Conservation (phyloP, 2,113 vertebrate species). For the Catharus fuscescens region DNA sequence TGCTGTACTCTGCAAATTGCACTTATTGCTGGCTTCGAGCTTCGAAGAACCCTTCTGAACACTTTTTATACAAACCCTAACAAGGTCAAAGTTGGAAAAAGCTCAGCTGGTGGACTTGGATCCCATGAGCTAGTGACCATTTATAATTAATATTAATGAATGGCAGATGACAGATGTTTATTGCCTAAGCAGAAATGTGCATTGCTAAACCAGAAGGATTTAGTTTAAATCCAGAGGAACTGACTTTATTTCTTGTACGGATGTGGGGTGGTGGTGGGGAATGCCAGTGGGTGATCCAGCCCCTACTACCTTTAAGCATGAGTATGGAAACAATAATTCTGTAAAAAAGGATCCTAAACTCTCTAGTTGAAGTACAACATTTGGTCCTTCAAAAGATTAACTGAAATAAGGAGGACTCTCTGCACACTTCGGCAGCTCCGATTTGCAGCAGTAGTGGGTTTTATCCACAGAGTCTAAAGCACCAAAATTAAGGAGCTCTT, state of each 20-base stretch:
- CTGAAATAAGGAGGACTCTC: neutral
- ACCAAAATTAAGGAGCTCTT: neutral
- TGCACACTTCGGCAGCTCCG: neutral
- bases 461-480: neutral
- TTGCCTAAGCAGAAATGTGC: slow-evolving; percentile 74
- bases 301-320: slow-evolving; percentile 8
- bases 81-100: slow-evolving; percentile 78
- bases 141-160: slow-evolving; percentile 85
- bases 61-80: slow-evolving; percentile 77
- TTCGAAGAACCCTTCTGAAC: slow-evolving; percentile 61
- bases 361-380: neutral
- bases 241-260: slow-evolving; percentile 53
- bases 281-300: slow-evolving; percentile 14
- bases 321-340: neutral
- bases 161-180: slow-evolving; percentile 81
- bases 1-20: slow-evolving; percentile 50
- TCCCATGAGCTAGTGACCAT: slow-evolving; percentile 66
- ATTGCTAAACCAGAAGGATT: slow-evolving; percentile 70
- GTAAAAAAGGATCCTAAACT: neutral
- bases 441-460: neutral
- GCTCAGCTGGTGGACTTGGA: slow-evolving; percentile 80
- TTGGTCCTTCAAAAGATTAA: neutral
- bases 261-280: slow-evolving; percentile 15
- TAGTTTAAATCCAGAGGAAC: slow-evolving; percentile 58
- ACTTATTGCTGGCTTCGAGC: slow-evolving; percentile 59